phyloP scores from a whole-genome alignment of 2,113 vertebrate species.

The Aphyosemion australe region DNA sequence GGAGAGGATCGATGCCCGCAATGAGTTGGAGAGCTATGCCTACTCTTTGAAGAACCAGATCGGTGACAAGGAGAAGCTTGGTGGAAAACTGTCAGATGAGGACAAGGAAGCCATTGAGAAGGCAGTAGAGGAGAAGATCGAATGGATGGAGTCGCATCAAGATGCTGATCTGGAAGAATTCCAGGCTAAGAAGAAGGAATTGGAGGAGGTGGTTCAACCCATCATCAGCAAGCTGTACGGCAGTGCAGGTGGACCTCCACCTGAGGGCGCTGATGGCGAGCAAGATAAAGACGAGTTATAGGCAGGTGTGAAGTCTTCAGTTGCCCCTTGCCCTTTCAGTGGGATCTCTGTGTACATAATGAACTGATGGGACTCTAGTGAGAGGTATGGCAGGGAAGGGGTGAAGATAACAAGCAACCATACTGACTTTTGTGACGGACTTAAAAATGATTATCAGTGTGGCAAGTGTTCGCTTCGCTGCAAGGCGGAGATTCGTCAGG shows the following conservation, averaged over 20 bases:
- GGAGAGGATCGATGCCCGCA: conserved; percentile 91
- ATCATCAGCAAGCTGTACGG: conserved; percentile 99
- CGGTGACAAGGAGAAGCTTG: conserved; percentile 96
- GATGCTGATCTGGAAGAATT: conserved; percentile 94
- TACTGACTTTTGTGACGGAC: conserved; percentile 74
- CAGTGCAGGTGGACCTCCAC: conserved; percentile 86
- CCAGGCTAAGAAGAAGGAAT: conserved; percentile 95
- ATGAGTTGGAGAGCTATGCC: conserved; percentile 94
- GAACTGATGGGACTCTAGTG: conserved; percentile 74
- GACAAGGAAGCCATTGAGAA: conserved; percentile 96
- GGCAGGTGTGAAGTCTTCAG: conserved; percentile 40
- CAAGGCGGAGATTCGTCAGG: conserved; percentile 90
- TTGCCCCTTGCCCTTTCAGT: conserved; percentile 55
- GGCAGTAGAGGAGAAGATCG: conserved; percentile 95
- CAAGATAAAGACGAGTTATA: conserved; percentile 91
- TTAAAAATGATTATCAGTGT: conserved; percentile 73
- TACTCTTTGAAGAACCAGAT: conserved; percentile 98
- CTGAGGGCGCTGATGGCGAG: conserved; percentile 77
- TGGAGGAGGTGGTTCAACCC: conserved; percentile 96
- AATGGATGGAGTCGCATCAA: conserved; percentile 97
- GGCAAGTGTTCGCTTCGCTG: conserved; percentile 90
- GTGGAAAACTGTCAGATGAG: conserved; percentile 92
- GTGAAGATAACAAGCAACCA: conserved; percentile 49
- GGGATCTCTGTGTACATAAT: conserved; percentile 71
- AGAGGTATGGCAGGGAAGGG: conserved; percentile 56